Evolutionary conservation across 2,113 vertebrate species (phyloP), one percentile per base, ranked within the genome.

Genomic region (Promerops cafer): DNA sequence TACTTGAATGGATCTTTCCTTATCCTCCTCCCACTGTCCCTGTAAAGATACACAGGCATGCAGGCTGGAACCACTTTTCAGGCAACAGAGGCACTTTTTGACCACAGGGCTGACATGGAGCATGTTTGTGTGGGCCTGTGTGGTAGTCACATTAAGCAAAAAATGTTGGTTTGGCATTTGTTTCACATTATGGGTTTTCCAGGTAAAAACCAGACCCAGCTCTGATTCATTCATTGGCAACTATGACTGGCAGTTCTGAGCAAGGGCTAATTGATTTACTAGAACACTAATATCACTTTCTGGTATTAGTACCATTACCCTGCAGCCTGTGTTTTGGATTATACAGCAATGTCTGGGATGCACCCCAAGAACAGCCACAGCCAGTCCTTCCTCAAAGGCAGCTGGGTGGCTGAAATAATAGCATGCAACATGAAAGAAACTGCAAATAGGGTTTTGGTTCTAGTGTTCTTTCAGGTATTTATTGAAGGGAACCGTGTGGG

Each of bases 1-100:
- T 6, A 9, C 21, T 35, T 33, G 57, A 57, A 23, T 18, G 27
- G 21, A 35, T 69, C 69, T 83, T 35, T 21, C 37, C 52, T 45
- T 53, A 12, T 31, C 6, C n/a, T 53, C 20, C 39, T 82, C 17
- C 65, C 0, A 0, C 14, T 70, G 24, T 61, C 20, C 27, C 26
- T 52, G 35, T 17, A 11, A 35, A 64, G 83, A 11, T 11, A 27
- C 44, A 12, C 4, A 16, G 19, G 7, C 27, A 15, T 35, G 11
- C 6, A 15, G 21, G 24, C 53, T 89, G 40, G 69, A 52, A 49
- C 16, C 4, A 22, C 16, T 68, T 71, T 53, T 42, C 30, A 45
- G 39, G 40, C 45, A 78, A 27, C 11, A 59, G 23, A 63, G 26
- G 18, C 26, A 12, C 50, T 79, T 89, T 70, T 31, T 66, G 47